Evolutionary conservation across 2,113 vertebrate genomes (phyloP).

Genomic region (Tetrao urogallus): DNA sequence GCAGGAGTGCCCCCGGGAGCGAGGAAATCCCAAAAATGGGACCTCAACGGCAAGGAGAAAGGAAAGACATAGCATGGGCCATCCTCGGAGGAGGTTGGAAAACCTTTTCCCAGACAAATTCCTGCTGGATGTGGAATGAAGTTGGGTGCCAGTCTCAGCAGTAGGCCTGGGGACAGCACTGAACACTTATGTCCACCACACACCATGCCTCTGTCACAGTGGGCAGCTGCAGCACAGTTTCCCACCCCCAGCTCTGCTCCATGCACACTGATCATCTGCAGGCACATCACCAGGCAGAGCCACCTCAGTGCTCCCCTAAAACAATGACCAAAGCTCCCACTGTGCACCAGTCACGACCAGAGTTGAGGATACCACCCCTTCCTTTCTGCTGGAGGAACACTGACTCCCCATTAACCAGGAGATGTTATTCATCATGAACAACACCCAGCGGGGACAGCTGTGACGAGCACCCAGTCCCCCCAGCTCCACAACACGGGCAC

Average conservation of each 20-base stretch:
- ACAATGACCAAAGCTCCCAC: not conserved
- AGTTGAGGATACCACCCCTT: not conserved
- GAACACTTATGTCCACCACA: accelerated
- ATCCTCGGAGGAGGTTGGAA: not conserved
- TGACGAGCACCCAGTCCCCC: not conserved
- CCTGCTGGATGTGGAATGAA: accelerated
- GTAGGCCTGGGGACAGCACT: not conserved
- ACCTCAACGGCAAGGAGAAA: not conserved
- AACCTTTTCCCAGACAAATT: not conserved
- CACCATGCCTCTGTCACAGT: accelerated
- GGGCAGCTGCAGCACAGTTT: accelerated
- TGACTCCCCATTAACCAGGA: slow-evolving; percentile 42
- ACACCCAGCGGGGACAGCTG: slow-evolving; percentile 29
- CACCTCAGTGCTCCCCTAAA: not conserved
- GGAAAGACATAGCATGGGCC: not conserved
- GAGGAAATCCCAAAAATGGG: not conserved
- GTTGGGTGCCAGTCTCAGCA: not conserved
- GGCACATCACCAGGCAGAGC: not conserved
- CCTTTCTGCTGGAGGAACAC: not conserved
- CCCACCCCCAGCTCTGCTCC: not conserved
- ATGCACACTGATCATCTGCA: accelerated
- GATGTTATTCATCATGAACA: slow-evolving; percentile 30
- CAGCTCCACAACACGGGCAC: not conserved
- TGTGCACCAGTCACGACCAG: accelerated
- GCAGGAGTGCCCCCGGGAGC: not conserved